Evolutionary conservation across 2,113 vertebrate genomes (phyloP), one percentile per base, ranked within the genome.

Genomic region (Syngnathus typhle): DNA sequence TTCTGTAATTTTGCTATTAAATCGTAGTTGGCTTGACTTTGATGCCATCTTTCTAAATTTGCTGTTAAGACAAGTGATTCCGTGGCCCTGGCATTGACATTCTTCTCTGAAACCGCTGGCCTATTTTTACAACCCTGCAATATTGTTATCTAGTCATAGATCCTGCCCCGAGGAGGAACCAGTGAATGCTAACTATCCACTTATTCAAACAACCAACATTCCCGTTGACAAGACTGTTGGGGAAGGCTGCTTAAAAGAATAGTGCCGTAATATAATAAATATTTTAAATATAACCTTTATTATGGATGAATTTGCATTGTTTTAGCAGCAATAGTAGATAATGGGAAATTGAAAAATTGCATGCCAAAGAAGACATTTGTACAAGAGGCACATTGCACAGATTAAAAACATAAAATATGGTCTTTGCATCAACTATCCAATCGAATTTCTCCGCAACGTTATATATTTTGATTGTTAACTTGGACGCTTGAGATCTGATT

Each of bases 1-100:
- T 60, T 11, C 8, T 39, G 18, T 32, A 32, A 32, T 32, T 3
- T 3, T 32, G 27, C 27, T 32, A 32, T 32, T 32, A 61, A 61
- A 7, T 62, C 44, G 39, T 41, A 23, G 23, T 44, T 49, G 2
- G 49, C 51, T 38, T 3, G 68, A 70, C 49, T 62, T 76, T 70
- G 41, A 16, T 69, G 73, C n/a, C 44, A 39, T 52, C 58, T 81
- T 84, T 80, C 78, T 81, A 74, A 68, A 32, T 62, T 52, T 64
- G 72, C 80, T 87, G 76, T 88, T 86, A 73, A 85, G 77, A 69
- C 78, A 87, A 83, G 78, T 85, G 68, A 59, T 62, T 60, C 61
- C n/a, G 71, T 69, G 69, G 7, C 58, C 27, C 72, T 69, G 79
- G 39, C 51, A 75, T 84, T 82, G 76, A 75, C 79, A 67, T 70